Evolutionary conservation across 2,888 invertebrate species (phyloP), one percentile per base, ranked within the genome.

Genomic region (Theretra japonica): DNA sequence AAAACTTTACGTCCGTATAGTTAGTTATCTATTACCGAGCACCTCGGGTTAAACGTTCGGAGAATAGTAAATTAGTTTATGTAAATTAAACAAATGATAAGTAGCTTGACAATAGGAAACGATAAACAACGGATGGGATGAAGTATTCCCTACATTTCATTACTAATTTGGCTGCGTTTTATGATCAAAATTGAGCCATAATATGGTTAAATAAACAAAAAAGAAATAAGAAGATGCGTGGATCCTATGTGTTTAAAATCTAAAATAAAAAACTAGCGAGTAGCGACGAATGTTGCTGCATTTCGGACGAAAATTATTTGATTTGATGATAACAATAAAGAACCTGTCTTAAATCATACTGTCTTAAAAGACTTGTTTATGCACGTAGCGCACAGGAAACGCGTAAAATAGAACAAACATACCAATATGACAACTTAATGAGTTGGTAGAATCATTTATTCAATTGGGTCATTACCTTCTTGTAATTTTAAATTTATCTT

Each of bases 61-160:
- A 62, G 73, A 75, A 76, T 75, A 68, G 59, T 28, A 73, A 75
- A 75, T 75, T 70, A 74, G 33, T 28, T 65, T 78, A 77, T 79
- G 72, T 79, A 76, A 79, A 77, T 78, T 68, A 77, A 81, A 76
- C 75, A 76, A 75, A 77, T 71, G 70, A 77, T 79, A 79, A 75
- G 72, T 73, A 73, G 62, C 69, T 74, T 73, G 71, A 72, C 70
- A 75, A 72, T 72, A 82, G 79, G 80, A 81, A 81, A 77, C 75
- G 74, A 79, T 79, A 75, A 77, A 79, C 74, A 76, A 78, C 78
- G 82, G 79, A 83, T 83, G 78, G 77, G 80, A 75, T 73, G 69
- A 70, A 77, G 72, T 80, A 79, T 82, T 84, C 83, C 58, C 57
- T 73, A 74, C 85, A 85, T 82, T 83, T 83, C 74, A 74, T 69